These are phyloP conservation scores for Mesitornis unicolor DNA, from an alignment of 2,113 vertebrate genomes.

Conservation along the genomic window DNA sequence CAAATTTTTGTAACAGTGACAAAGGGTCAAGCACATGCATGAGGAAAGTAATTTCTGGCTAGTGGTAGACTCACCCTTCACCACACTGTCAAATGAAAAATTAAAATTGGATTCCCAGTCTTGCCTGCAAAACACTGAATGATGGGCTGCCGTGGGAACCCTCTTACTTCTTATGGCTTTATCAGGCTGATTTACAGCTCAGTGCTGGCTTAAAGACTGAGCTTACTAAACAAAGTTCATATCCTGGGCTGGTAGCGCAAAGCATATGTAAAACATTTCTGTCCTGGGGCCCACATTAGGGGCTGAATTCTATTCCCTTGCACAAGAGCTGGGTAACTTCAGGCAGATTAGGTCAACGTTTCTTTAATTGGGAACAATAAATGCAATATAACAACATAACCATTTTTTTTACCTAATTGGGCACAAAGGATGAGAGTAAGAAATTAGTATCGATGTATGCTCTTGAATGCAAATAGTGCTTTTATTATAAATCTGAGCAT, in stretches of 20 bases:
- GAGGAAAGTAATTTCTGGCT: neutral
- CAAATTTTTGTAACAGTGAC: neutral
- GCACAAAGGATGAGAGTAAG: neutral
- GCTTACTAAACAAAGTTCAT: neutral
- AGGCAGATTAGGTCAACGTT: neutral
- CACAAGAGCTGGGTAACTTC: neutral
- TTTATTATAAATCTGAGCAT: neutral
- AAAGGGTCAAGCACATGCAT: conserved; percentile 13
- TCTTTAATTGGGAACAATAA: neutral
- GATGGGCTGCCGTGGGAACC: neutral
- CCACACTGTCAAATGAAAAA: neutral
- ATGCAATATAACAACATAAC: neutral
- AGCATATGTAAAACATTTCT: neutral
- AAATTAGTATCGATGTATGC: neutral
- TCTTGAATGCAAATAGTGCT: neutral
- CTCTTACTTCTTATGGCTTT: neutral
- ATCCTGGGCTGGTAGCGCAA: neutral
- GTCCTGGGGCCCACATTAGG: neutral
- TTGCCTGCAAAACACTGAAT: neutral
- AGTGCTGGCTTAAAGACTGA: neutral
- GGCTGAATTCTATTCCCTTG: neutral
- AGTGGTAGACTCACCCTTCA: neutral
- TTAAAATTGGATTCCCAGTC: neutral
- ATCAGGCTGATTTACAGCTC: conserved; percentile 29
- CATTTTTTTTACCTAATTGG: neutral